Conservation (phyloP, 2,888 invertebrate genomes). For the Danaus chrysippus region DNA sequence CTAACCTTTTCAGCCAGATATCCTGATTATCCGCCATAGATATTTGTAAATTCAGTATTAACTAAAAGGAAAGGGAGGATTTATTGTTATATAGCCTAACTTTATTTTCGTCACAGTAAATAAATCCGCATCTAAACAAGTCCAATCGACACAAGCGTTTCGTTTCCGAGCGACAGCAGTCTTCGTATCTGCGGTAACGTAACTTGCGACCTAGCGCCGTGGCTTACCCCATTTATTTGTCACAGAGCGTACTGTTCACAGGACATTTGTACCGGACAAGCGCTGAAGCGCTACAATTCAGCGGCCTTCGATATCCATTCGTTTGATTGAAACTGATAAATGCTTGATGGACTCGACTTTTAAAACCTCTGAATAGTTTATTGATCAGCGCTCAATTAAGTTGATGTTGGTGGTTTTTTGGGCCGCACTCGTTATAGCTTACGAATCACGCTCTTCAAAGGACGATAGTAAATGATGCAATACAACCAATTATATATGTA, state of each 20-base stretch:
- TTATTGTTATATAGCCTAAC: too few species aligned
- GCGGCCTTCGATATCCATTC: slow-evolving; percentile 40
- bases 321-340: slow-evolving; percentile 42
- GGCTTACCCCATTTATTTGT: slow-evolving; percentile 36
- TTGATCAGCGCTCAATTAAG: slow-evolving; percentile 37
- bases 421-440: slow-evolving; percentile 13
- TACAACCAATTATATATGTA: too few species aligned
- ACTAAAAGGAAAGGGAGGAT: too few species aligned
- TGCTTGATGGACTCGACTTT: slow-evolving; percentile 30
- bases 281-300: slow-evolving; percentile 41
- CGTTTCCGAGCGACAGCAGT: slow-evolving; percentile 14
- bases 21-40: too few species aligned
- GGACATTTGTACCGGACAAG: slow-evolving; percentile 33
- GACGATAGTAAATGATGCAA: neutral
- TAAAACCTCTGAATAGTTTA: slow-evolving; percentile 42
- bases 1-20: too few species aligned
- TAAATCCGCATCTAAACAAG: neutral
- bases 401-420: slow-evolving; percentile 30
- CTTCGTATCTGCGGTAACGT: slow-evolving; percentile 12
- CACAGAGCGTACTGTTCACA: slow-evolving; percentile 36
- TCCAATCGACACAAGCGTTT: neutral
- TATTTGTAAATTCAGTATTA: too few species aligned
- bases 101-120: too few species aligned
- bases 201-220: slow-evolving; percentile 14
- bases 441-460: slow-evolving; percentile 9